Conservation (phyloP, 2,888 invertebrate genomes). For the Thera britannica region DNA sequence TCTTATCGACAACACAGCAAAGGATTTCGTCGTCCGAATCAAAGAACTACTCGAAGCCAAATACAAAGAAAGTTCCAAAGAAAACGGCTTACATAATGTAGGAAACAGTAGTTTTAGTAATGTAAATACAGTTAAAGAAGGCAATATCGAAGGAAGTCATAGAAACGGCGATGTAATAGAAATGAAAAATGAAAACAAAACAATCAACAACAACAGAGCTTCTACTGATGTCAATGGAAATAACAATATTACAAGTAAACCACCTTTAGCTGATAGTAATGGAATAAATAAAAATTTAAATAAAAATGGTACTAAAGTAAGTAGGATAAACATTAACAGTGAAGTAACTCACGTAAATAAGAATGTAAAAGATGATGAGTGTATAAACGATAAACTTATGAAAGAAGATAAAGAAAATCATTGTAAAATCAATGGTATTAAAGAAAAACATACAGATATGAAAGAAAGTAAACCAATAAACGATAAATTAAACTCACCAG, state of each 20-base stretch:
- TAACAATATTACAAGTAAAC: not conserved
- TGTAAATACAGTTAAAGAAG: conserved; percentile 4
- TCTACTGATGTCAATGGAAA: not conserved
- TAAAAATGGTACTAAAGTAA: conserved; percentile 4
- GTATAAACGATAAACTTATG: not conserved
- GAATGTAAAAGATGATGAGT: not conserved
- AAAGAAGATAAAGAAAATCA: conserved; percentile 22
- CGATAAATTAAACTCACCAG: not conserved
- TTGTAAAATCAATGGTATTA: not conserved
- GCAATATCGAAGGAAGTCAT: not conserved
- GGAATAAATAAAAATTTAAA: not conserved
- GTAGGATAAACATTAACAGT: not conserved
- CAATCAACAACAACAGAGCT: not conserved
- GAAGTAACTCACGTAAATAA: not conserved
- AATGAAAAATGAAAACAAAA: conserved; percentile 12
- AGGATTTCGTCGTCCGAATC: conserved; percentile 64
- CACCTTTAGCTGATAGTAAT: conserved; percentile 6
- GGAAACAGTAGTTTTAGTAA: conserved; percentile 28
- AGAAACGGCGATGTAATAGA: not conserved
- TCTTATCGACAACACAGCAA: conserved; percentile 71
- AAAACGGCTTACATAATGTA: conserved; percentile 15
- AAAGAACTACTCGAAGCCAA: conserved; percentile 50
- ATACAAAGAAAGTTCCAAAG: conserved; percentile 37
- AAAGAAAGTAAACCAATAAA: conserved; percentile 1
- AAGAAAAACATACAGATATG: not conserved